Evolutionary conservation across 2,113 vertebrate species (phyloP), one percentile per base, ranked within the genome.

Genomic region (Sinocyclocheilus anophthalmus): DNA sequence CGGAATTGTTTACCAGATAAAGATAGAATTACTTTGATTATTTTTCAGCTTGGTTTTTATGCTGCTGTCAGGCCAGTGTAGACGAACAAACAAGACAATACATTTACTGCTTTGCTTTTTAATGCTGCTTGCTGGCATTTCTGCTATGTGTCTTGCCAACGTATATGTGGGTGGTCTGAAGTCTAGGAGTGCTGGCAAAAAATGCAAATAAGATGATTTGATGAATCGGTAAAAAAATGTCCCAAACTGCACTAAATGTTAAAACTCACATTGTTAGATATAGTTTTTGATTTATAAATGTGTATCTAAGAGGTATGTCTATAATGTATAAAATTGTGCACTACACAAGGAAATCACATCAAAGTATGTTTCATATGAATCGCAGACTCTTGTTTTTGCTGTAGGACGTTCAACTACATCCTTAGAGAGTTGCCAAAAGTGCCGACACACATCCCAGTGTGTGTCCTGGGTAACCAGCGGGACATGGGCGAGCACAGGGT

Each of bases 401-500:
- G 16, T 80, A 97, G 96, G 96, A 97, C 96, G 5, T 97, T 96
- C 90, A 95, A 93, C 89, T 97, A 97, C 84, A 95, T 97, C 59
- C 91, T 96, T 83, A 93, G 95, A 65, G 96, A 97, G 91, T 94
- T 97, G 39, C 96, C 96, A 18, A 97, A 97, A 88, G 96, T 97
- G 85, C 96, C 96, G 0, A 95, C 92, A 45, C 96, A 97, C 0
- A 94, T 97, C 65, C 96, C 96, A 0, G 96, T 97, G 75, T 97
- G 96, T 0, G 96, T 97, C 87, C 93, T 97, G 67, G 96, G 96
- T 6, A 97, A 97, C 88, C 96, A 96, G 89, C 94, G 96, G 0
- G 96, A 97, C 91, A 96, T 97, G 96, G 96, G 96, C 0, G 96
- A 96, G 91, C 96, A 97, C 90, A 93, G 96, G 0, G 96, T 97